Base-by-base conservation (phyloP, 2,888 invertebrate species). In the Micropterix aruncella region DNA sequence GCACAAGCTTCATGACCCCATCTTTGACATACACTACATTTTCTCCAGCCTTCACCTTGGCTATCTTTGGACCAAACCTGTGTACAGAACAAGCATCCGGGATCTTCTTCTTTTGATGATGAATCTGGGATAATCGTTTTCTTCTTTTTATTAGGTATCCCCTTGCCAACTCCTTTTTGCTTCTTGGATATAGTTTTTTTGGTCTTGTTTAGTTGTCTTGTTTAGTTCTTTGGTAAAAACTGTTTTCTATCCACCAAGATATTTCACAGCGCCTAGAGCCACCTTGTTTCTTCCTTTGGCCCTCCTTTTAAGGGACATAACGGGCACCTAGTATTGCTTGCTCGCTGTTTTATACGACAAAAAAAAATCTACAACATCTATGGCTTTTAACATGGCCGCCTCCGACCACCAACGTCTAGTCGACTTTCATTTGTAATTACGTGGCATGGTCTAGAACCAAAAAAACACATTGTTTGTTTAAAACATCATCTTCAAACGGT, bases 401-500 rank as follows among this genome's bases (percentile, higher is more conserved):
- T 27, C 36, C 7, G 7, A 9, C 36, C 36, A 27, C 7, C n/a
- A 9, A 7, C n/a, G 36, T n/a, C 36, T 7, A 27, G 7, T 27
- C 7, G 36, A 9, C 7, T n/a, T 7, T 27, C 36, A 9, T 27
- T 27, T 7, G 36, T 27, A 27, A 9, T 27, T 27, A 27, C 36
- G 36, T 27, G 36, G 36, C 36, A 27, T 27, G 36, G n/a, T 27
- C 36, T 27, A n/a, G n/a, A n/a, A n/a, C 36, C n/a, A 27, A n/a
- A 27, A 27, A 27, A 9, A 27, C 36, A 27, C 7, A 27, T 27
- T 9, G 7, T n/a, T 27, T 9, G 36, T n/a, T 9, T 27, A 27
- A 27, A 27, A 27, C n/a, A 27, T 27, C n/a, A 9, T 7, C 36
- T 9, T 27, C 7, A 7, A 27, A 27, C n/a, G n/a, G n/a, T n/a